phyloP scores from a whole-genome alignment of 2,888 invertebrate genomes.

The Diabrotica balteata region DNA sequence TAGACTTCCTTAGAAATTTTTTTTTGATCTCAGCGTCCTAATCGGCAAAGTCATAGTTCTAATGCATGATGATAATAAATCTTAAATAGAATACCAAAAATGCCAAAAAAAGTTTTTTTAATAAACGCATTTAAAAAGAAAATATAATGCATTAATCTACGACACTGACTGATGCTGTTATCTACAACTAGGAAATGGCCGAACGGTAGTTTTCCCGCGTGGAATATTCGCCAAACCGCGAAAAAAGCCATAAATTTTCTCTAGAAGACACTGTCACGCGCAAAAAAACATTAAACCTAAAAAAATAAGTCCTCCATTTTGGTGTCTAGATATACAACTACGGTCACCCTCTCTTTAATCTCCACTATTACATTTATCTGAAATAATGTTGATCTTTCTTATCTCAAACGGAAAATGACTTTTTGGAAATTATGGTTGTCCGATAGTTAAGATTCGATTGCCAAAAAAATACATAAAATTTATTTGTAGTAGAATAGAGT shows the following conservation, averaged over 20 bases:
- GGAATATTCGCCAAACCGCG: constrained; percentile 42
- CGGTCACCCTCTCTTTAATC: constrained; percentile 37
- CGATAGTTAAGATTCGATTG: no score
- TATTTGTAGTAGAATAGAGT: no score
- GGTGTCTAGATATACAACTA: constrained; percentile 34
- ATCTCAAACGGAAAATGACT: constrained; percentile 31
- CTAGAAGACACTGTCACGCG: constrained; percentile 46
- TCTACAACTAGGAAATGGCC: constrained; percentile 30
- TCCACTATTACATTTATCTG: constrained; percentile 39
- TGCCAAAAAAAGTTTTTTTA: no score
- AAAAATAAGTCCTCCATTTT: constrained; percentile 51
- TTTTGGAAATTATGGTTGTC: constrained; percentile 2
- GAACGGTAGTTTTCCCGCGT: constrained; percentile 39
- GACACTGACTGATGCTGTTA: constrained; percentile 28
- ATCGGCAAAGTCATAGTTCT: no score
- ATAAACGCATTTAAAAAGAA: neutral
- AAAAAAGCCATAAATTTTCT: constrained; percentile 50
- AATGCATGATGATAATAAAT: no score
- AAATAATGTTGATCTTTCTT: constrained; percentile 29
- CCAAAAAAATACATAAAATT: no score
- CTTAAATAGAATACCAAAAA: no score
- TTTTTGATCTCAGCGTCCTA: no score
- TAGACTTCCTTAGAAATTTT: no score
- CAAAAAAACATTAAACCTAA: constrained; percentile 48
- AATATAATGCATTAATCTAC: constrained; percentile 4